Conservation (phyloP, 2,888 invertebrate genomes). For the Oscheius myriophilus region DNA sequence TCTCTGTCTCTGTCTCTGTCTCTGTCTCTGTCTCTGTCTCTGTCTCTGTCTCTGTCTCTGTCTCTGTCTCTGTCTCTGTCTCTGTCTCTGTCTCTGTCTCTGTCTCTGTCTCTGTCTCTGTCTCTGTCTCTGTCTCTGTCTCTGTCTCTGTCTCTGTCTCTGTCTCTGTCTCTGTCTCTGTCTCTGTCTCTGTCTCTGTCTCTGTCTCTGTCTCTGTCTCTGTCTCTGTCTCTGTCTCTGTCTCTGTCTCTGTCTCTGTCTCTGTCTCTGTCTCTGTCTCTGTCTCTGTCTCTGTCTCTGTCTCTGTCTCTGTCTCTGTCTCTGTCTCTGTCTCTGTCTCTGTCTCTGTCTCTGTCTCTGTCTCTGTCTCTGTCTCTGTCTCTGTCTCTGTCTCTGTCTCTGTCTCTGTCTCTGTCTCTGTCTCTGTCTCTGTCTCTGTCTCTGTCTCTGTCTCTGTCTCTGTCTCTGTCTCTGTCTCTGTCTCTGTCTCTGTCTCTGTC, state of each 20-base stretch:
- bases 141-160: slow-evolving; percentile 20
- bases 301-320: slow-evolving; percentile 13
- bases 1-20: slow-evolving; percentile 11
- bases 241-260: background rate
- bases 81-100: slow-evolving; percentile 7
- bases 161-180: slow-evolving; percentile 11
- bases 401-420: slow-evolving; percentile 1
- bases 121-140: slow-evolving; percentile 18
- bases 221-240: background rate
- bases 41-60: background rate
- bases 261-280: background rate
- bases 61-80: background rate
- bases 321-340: slow-evolving; percentile 20
- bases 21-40: slow-evolving; percentile 2
- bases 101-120: slow-evolving; percentile 12
- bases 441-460: background rate
- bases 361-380: slow-evolving; percentile 17
- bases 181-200: slow-evolving; percentile 20
- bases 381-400: slow-evolving; percentile 16
- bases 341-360: slow-evolving; percentile 14
- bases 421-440: background rate
- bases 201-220: slow-evolving; percentile 5
- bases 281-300: slow-evolving; percentile 11
- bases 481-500: slow-evolving; percentile 13
- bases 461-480: slow-evolving; percentile 6